A percentile compares a stretch with the other conserved stretches of the same genome.
phyloP scores from a whole-genome alignment of 2,113 vertebrate species.

The Heloderma charlesbogerti region DNA sequence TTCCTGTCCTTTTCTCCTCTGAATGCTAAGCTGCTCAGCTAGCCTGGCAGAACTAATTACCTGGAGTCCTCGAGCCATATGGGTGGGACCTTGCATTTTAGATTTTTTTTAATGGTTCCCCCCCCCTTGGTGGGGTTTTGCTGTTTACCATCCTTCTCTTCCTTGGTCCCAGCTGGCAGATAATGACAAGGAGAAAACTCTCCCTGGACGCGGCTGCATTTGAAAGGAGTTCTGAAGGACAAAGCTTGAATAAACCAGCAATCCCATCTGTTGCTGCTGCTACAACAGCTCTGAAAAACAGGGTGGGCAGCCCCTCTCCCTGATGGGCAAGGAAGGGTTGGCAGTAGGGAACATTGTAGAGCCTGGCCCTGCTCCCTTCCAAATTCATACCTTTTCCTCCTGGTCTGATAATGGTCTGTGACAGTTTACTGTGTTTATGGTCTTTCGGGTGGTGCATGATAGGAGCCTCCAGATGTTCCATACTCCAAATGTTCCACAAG shows the following conservation, averaged over 20 bases:
- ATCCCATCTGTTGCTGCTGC: constrained; percentile 2
- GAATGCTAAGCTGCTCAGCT: constrained; percentile 55
- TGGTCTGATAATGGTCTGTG: too few relatives aligned
- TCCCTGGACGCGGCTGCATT: background rate
- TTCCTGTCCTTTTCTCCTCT: constrained; percentile 43
- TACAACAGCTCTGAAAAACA: background rate
- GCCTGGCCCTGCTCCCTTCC: background rate
- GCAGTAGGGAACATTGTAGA: too few relatives aligned
- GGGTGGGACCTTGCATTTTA: constrained; percentile 57
- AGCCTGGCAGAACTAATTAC: constrained; percentile 72
- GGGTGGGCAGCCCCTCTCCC: too few relatives aligned
- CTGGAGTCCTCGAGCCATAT: constrained; percentile 50
- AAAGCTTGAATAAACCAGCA: background rate
- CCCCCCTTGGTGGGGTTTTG: constrained; percentile 12
- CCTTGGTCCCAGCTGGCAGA: constrained; percentile 49
- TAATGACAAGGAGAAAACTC: constrained; percentile 19
- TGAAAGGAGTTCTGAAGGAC: background rate
- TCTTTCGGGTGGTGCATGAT: too few relatives aligned
- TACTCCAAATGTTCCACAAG: too few relatives aligned
- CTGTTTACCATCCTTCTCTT: constrained; percentile 44
- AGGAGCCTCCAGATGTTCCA: background rate
- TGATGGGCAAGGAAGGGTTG: too few relatives aligned
- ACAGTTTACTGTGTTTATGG: background rate
- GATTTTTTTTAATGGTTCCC: constrained; percentile 49
- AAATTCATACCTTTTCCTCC: background rate